Evolutionary conservation across 1,140 invertebrate genomes (phyloP), one percentile per base, ranked within the genome.

Genomic region (Panonychus citri): DNA sequence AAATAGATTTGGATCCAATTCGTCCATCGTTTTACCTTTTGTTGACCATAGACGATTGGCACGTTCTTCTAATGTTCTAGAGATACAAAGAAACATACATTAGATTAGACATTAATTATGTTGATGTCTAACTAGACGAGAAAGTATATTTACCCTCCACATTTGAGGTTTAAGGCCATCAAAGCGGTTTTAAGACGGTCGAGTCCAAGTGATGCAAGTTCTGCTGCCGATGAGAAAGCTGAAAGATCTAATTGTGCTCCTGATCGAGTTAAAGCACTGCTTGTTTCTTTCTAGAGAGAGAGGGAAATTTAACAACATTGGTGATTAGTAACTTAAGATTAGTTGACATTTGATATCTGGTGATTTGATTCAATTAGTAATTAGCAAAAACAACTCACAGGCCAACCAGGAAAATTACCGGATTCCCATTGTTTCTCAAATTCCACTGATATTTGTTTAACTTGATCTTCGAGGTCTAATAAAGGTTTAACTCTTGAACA

Each of bases 131-230:
- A 55, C 2, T 34, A 48, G 5, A 54, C 27, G 53, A 12, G 0
- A 46, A 46, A 17, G 17, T 46, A 40, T 39, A 64, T 65, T 68
- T 70, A 78, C 78, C 93, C 95, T 57, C 95, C 95, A 75, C 95
- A 99, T 70, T 99, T 99, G 0, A 99, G 73, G 1, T 88, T 87
- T n/a, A 98, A 69, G 5, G 93, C 94, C 78, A 96, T 83, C 1
- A 99, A 71, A 12, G 91, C 95, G 17, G 88, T 93, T 69, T 99
- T 99, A 2, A 99, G 75, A 67, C 94, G 79, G 75, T 99, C 94
- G 60, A 97, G 70, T 42, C 94, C 95, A 7, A 99, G 72, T 8
- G 90, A 94, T 3, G 89, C 89, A 57, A 97, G 71, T 71, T 99
- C 94, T 71, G 97, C 90, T 81, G 84, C 87, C n/a, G 86, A 91